A percentile compares a stretch with the other conserved stretches of the same genome.
These are phyloP conservation scores for Ptychochromis oligacanthus DNA, from an alignment of 2,113 vertebrate species.

Conservation along the genomic window DNA sequence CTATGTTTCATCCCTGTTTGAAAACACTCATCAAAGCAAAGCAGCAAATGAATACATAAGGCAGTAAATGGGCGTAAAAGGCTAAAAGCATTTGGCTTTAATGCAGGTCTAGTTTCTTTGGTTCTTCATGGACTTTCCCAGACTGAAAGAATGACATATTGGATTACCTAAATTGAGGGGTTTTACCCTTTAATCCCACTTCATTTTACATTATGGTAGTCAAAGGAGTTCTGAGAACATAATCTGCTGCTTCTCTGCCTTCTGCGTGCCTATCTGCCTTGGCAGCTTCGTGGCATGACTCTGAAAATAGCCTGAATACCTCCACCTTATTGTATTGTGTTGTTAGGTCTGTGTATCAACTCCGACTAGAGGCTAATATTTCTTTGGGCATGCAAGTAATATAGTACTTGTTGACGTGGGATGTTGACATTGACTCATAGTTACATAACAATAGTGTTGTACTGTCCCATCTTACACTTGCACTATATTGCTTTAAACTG, in stretches of 20 bases:
- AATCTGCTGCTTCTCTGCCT: slow-evolving; percentile 59
- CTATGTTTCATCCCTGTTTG: slow-evolving; percentile 38
- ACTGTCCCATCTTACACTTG: neutral
- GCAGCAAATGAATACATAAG: slow-evolving; percentile 11
- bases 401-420: neutral
- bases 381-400: slow-evolving; percentile 18
- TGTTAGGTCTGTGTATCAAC: slow-evolving; percentile 9
- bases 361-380: slow-evolving; percentile 17
- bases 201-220: slow-evolving; percentile 49
- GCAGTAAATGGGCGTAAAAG: neutral
- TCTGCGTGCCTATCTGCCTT: slow-evolving; percentile 45
- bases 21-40: slow-evolving; percentile 1
- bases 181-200: slow-evolving; percentile 59
- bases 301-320: slow-evolving; percentile 64
- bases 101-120: slow-evolving; percentile 28
- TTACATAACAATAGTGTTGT: neutral
- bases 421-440: neutral
- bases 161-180: slow-evolving; percentile 62
- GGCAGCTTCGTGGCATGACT: slow-evolving; percentile 47
- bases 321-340: slow-evolving; percentile 40
- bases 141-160: slow-evolving; percentile 51
- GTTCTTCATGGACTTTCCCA: slow-evolving; percentile 49
- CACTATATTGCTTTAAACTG: neutral
- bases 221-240: slow-evolving; percentile 50
- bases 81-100: slow-evolving; percentile 19